Base-by-base conservation (phyloP, 2,113 vertebrate genomes). In the Empidonax traillii region DNA sequence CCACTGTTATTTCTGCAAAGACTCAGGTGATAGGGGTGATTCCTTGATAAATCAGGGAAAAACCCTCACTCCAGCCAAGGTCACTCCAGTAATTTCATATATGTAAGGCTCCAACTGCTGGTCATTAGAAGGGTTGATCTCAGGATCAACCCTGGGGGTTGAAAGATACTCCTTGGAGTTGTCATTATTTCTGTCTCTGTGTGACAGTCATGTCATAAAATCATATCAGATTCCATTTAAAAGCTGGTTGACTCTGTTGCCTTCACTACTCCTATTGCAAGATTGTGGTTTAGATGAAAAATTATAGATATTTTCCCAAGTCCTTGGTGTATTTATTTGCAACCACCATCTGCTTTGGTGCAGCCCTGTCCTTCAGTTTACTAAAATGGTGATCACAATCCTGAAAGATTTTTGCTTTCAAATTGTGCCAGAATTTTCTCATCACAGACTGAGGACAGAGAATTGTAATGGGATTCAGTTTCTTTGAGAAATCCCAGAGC, bases 381-480 rank as follows among this genome's bases (percentile, higher is more conserved):
- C 62, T 74, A n/a, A 91, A 63, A 44, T 5, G 12, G 24, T 0
- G 0, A 19, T 52, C 5, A 1, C 11, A 17, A 51, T 2, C 4
- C 61, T 33, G 67, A 44, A 49, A 67, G 24, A 56, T 51, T 73
- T 85, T 83, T 63, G 8, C 15, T 91, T 89, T 35, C 55, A 59
- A 67, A 44, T n/a, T 28, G 19, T 15, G 24, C 21, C 22, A 13
- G 52, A 30, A 67, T 61, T 72, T 55, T 52, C 12, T 58, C 31
- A 62, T 39, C 13, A 35, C 39, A 31, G 25, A 28, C 5, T 46
- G 18, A 59, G 28, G 65, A 44, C 6, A 88, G 39, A 23, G 77
- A 55, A 17, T 46, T 47, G 4, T 31, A 1, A 0, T 21, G 66
- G 25, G 41, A 53, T 78, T 68, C 22, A 27, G 8, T 10, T 24